Base-by-base conservation (phyloP, 2,113 vertebrate genomes). In the Malurus alboscapulatus region DNA sequence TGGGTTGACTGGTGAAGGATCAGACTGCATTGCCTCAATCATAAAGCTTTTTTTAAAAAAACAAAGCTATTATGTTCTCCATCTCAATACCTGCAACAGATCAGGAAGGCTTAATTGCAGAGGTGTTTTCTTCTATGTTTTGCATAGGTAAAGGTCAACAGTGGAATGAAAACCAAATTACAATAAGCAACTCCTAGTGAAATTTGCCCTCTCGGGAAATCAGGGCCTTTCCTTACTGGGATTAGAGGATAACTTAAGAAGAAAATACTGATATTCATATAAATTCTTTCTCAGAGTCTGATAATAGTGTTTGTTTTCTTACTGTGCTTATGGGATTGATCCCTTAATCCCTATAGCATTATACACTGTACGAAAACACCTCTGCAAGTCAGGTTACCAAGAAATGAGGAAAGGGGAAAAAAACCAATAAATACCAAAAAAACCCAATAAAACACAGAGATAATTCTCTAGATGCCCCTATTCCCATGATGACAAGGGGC, bases 221-320 rank as follows among this genome's bases (percentile, higher is more conserved):
- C 67, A 25, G 53, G 24, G 32, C 26, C 48, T 62, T 74, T 90
- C 29, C 30, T 45, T 67, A 45, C 42, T 81, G 50, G 55, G 57
- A 75, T 89, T 91, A 89, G 61, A 44, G n/a, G 67, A 18, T 63
- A 78, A 86, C 1, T 82, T 72, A 88, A 42, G 14, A 87, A 75
- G 32, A 90, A 90, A 84, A 51, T 54, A 40, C 25, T 66, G 22
- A 40, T 63, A 36, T 14, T 87, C 3, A 5, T 24, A 30, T 42
- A 32, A 30, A 51, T 66, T 44, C 17, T 66, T 80, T 53, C 47
- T 48, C 36, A 10, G 29, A 65, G 6, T 42, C 42, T 71, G 51
- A 24, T 84, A 80, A 48, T 25, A 53, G 27, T 71, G 26, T 84
- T 92, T 90, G 50, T 79, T 95, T 91, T 59, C 58, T 66, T 61